Base-by-base conservation (phyloP, 2,888 invertebrate genomes). In the Fissipunctia ypsillon region DNA sequence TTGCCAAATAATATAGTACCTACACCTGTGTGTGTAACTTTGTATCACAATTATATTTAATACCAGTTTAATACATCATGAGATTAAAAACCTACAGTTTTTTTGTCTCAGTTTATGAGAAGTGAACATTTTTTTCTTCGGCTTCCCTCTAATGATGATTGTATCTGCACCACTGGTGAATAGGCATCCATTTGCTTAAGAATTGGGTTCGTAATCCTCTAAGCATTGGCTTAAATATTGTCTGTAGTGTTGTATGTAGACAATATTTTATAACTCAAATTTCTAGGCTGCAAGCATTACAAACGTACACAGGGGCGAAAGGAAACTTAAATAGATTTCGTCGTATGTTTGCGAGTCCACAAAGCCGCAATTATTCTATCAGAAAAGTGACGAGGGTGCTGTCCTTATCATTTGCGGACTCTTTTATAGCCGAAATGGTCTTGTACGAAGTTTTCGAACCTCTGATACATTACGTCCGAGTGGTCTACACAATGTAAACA, bases 341-440 rank as follows among this genome's bases (percentile, higher is more conserved):
- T 66, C 57, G 48, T 50, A 43, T 28, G 31, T 35, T 48, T 72
- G 59, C 38, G 48, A 41, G 56, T 50, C 48, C 28, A 69, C 54
- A 66, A 82, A 79, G 63, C 72, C 69, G 35, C 43, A 56, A 50
- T 60, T 81, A 74, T 82, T 74, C 73, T 78, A 76, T 81, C 80
- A 76, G 76, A 77, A 76, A 63, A 65, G 75, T 90, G 89, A 90
- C 87, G 81, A 89, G 90, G 90, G 90, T 90, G 69, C 70, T 72
- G 82, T 84, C 85, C 79, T 76, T 88, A 87, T 89, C 86, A 88
- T 80, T 84, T 84, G 73, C 43, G 73, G 71, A 82, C 81, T 84
- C 83, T 86, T 88, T 87, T 80, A 80, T 76, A 75, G 76, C 73
- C 80, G 66, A 87, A 86, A 85, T 74, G 83, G 81, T 78, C 69